Evolutionary conservation across 1,140 invertebrate species (phyloP), one percentile per base, ranked within the genome.

Genomic region (Zaprionus camerounensis): DNA sequence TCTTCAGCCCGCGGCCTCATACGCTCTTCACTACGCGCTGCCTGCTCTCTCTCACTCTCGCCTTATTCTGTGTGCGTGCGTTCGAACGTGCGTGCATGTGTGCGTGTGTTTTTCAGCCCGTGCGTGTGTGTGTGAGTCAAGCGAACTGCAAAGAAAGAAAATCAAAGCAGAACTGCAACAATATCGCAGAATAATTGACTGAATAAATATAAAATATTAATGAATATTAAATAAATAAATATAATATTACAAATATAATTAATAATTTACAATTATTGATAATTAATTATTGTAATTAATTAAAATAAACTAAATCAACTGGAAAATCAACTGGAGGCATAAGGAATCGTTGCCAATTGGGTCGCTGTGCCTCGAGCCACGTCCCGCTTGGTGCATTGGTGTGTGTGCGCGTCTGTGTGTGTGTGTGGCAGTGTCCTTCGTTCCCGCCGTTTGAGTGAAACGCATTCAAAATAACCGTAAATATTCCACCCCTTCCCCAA

Each of bases 401-500:
- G 31, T 62, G 53, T 22, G 65, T 36, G 55, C 34, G 26, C 28
- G 28, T 7, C 7, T 34, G n/a, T 20, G 41, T 44, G 41, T 44
- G 58, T 56, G 51, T 70, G 65, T 63, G 36, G 49, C 11, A 49
- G 70, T 75, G 71, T 34, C 44, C 65, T 77, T 58, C 46, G 55
- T 82, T 63, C 72, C 71, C 38, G 61, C 59, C 49, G 67, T 80
- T 88, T 77, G 69, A 71, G 64, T 91, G 68, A 84, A 82, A 87
- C 74, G 82, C 85, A 79, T 85, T 78, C 82, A 93, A 92, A 91
- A 93, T 92, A 92, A 93, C 92, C 85, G 91, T 93, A 92, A 93
- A 81, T 92, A 93, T 93, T 91, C 91, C 92, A 91, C 91, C 92
- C 85, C 91, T 92, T 70, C 92, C 91, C 85, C 91, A 92, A 78